Base-by-base conservation (phyloP, 1,140 invertebrate genomes). In the Drosophila yakuba region DNA sequence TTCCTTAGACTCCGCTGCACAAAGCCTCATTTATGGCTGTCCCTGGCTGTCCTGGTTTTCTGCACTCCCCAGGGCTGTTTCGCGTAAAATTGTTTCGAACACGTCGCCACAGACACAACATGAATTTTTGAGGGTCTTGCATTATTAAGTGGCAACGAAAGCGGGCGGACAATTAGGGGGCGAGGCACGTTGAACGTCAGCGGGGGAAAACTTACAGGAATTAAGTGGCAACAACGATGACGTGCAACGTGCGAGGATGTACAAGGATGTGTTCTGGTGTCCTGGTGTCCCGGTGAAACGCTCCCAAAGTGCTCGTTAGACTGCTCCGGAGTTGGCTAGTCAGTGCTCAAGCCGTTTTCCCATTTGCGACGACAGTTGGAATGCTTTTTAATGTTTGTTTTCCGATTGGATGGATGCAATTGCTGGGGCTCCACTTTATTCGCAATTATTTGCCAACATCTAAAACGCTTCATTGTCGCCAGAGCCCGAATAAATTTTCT, bases 131-230 rank as follows among this genome's bases (percentile, higher is more conserved):
- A 74, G 84, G 72, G 75, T 79, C 41, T 78, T 88, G 61, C 79
- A 83, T 86, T 88, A 83, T 86, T 83, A 80, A 56, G 66, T 80
- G 73, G 76, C 78, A 79, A 83, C 75, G 55, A 88, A 79, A 83
- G 56, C 67, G 60, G 47, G 62, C 67, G 81, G 69, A 75, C 79
- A 86, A 86, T 88, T 88, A 86, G 79, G 66, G 64, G 66, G 47
- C 8, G 32, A 25, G 25, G 58, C 36, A 44, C 39, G 69, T 39
- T 58, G 47, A 45, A 55, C 69, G 48, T 63, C 54, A 74, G 60
- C 79, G 44, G 72, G 83, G 84, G 83, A 82, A 60, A 83, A 72
- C 51, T 88, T 83, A 60, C 69, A 45, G 52, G 63, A 88, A 86
- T 82, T 67, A 88, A 86, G 79, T 88, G 83, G 56, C 71, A 76